Evolutionary conservation across 2,888 invertebrate species (phyloP).

Genomic region (Chymomyza procnemis): DNA sequence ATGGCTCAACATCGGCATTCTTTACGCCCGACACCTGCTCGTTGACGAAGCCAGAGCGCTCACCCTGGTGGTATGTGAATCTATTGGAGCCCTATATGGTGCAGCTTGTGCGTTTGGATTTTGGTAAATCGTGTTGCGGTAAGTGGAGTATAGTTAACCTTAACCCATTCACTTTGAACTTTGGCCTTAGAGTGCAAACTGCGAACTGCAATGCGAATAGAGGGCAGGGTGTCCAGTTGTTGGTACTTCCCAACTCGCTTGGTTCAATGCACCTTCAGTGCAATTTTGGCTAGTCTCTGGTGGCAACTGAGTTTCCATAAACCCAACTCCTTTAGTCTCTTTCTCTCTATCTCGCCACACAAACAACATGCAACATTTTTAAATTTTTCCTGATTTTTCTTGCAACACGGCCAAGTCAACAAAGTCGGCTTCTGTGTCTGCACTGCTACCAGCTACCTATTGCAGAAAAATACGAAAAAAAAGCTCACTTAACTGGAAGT

Average conservation of each 20-base stretch:
- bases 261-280: background rate
- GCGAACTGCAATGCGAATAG: background rate
- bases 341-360: too few species aligned
- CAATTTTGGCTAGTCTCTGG: background rate
- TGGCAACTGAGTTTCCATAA: background rate
- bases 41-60: constrained; percentile 88
- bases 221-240: background rate
- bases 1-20: constrained; percentile 91
- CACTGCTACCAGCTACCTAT: constrained; percentile 23
- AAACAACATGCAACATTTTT: background rate
- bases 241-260: background rate
- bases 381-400: constrained; percentile 1
- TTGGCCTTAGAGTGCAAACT: too few species aligned
- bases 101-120: constrained; percentile 92
- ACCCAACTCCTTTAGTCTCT: background rate
- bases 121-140: constrained; percentile 95
- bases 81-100: constrained; percentile 96
- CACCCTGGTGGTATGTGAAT: constrained; percentile 97
- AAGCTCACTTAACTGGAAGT: background rate
- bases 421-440: constrained; percentile 14
- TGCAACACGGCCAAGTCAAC: constrained; percentile 20
- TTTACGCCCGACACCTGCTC: constrained; percentile 92
- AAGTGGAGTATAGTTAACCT: constrained; percentile 78
- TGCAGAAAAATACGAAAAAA: background rate
- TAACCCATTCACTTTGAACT: too few species aligned